phyloP scores from a whole-genome alignment of 2,113 vertebrate genomes.

The Muntiacus reevesi region DNA sequence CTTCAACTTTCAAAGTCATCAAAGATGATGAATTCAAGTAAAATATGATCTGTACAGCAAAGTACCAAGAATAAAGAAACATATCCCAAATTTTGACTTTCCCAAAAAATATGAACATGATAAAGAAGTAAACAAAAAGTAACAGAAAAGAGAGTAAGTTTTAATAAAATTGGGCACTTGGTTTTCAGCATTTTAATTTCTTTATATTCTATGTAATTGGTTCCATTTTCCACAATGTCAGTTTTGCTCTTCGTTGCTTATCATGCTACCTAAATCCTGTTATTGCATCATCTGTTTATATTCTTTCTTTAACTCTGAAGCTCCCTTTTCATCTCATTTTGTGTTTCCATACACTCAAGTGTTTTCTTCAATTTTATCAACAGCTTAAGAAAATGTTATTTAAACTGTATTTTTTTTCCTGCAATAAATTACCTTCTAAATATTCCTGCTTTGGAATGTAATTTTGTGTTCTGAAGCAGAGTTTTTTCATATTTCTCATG shows the following conservation, averaged over 20 bases:
- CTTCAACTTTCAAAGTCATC: background rate
- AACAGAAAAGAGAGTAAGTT: background rate
- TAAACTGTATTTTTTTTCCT: background rate
- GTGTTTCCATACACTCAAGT: background rate
- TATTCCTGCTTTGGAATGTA: background rate
- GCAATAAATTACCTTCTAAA: background rate
- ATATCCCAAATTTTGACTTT: background rate
- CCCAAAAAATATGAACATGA: background rate
- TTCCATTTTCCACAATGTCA: background rate
- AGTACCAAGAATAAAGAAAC: conserved; percentile 1
- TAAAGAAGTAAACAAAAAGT: background rate
- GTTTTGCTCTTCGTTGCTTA: background rate
- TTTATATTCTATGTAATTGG: background rate
- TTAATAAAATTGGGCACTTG: background rate
- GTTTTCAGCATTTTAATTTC: background rate
- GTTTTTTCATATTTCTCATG: background rate
- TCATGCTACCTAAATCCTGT: background rate
- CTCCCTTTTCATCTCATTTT: background rate
- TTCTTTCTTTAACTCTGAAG: background rate
- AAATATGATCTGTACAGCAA: background rate
- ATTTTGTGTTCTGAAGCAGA: background rate
- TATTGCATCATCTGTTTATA: background rate
- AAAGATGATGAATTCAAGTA: background rate
- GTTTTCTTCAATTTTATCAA: background rate
- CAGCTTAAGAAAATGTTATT: background rate